These are phyloP conservation scores for Cirrhinus molitorella DNA, from an alignment of 2,797 vertebrate genomes.

Conservation along the genomic window DNA sequence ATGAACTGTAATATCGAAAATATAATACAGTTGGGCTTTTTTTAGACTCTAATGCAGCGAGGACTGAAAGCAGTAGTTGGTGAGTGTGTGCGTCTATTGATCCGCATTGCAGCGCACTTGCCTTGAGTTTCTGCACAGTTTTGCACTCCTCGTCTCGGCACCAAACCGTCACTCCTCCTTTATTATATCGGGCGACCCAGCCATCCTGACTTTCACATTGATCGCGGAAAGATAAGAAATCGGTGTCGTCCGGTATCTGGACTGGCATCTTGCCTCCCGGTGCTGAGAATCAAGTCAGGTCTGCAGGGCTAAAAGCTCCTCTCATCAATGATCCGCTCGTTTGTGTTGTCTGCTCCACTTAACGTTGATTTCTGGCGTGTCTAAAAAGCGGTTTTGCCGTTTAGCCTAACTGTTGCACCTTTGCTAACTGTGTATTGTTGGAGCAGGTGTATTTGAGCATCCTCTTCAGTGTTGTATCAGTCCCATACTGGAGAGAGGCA, in stretches of 20 bases:
- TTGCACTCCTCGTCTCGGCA: slow-evolving; percentile 79
- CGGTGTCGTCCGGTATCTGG: slow-evolving; percentile 86
- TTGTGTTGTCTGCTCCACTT: background rate
- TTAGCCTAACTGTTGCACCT: background rate
- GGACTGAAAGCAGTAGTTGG: background rate
- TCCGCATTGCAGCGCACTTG: slow-evolving; percentile 73
- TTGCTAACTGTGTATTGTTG: background rate
- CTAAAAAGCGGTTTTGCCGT: background rate
- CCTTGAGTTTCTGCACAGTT: slow-evolving; percentile 85
- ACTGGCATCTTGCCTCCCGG: slow-evolving; percentile 76
- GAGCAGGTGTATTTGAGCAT: slow-evolving; percentile 62
- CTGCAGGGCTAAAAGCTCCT: slow-evolving; percentile 16
- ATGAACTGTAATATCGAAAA: background rate
- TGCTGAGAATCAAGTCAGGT: slow-evolving; percentile 39
- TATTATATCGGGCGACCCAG: slow-evolving; percentile 85
- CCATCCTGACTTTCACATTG: slow-evolving; percentile 83
- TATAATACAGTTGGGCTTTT: background rate
- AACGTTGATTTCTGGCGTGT: background rate
- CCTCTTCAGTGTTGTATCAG: slow-evolving; percentile 26
- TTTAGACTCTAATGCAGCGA: background rate
- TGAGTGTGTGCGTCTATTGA: background rate
- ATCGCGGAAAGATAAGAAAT: slow-evolving; percentile 86
- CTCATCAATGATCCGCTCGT: slow-evolving; percentile 42
- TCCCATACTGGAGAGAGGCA: slow-evolving; percentile 36
- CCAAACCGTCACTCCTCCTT: slow-evolving; percentile 85